Evolutionary conservation across 2,797 vertebrate genomes (phyloP), one percentile per base, ranked within the genome.

Genomic region (Sardinella longiceps): DNA sequence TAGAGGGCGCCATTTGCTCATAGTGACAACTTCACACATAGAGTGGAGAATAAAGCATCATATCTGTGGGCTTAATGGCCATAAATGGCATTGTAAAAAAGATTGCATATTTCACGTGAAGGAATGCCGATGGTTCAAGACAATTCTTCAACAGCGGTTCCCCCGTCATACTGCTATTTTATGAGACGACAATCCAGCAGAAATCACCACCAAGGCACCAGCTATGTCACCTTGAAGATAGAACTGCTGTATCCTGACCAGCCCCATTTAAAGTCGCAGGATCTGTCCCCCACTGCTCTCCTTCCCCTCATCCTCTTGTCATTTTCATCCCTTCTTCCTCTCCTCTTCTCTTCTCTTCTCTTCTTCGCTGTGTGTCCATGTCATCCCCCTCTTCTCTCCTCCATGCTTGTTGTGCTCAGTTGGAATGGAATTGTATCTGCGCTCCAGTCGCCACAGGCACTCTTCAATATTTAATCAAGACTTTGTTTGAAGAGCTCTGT

Each of bases 401-500:
- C 81, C 66, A 30, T 70, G 84, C 84, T 84, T 2, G 39, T 81
- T 80, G 70, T 85, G 70, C 88, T 90, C 87, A 85, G 84, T 83
- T 85, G 84, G 88, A 88, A 88, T 89, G 87, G 84, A 91, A 89
- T 82, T 88, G 88, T 89, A 89, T 94, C 89, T 91, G 81, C 43
- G 51, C 90, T 91, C 87, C 48, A 85, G 87, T 90, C 56, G 90
- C 91, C 91, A 91, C 84, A 66, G 91, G 93, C 91, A 80, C 90
- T 91, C 89, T 91, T 95, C 89, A 94, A 95, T 95, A 94, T 94
- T 95, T 95, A 91, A 95, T 95, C 89, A 88, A 87, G 88, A 89
- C 86, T 94, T 93, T 92, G 93, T 95, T 94, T 95, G 93, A 94
- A 92, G 90, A 89, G 85, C 85, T 90, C 87, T 89, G 87, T 84